Evolutionary conservation across 2,113 vertebrate species (phyloP).

Genomic region (Petaurus breviceps): DNA sequence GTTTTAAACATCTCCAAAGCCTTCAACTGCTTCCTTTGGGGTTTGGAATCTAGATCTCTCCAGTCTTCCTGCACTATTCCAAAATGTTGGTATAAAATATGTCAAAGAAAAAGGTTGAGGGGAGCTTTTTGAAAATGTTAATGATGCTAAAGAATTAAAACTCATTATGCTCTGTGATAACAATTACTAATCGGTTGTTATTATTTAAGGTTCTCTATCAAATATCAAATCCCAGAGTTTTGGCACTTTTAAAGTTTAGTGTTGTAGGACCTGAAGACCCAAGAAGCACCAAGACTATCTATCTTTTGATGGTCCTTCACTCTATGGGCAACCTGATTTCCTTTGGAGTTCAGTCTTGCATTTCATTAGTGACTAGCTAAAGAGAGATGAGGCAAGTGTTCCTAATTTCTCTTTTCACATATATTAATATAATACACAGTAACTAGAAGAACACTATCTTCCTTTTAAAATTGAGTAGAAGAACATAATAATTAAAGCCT

Average conservation of each 20-base stretch:
- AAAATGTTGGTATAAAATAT: conserved; percentile 1
- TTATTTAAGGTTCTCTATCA: conserved; percentile 26
- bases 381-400: conserved; percentile 84
- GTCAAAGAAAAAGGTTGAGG: not conserved
- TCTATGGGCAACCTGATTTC: not conserved
- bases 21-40: not conserved
- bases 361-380: conserved; percentile 56
- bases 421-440: conserved; percentile 52
- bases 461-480: conserved; percentile 23
- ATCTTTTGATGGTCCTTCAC: not conserved
- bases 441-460: conserved; percentile 1
- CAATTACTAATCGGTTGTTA: not conserved
- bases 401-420: conserved; percentile 56
- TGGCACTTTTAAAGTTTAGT: not conserved
- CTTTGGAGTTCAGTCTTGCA: conserved; percentile 50
- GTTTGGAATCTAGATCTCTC: not conserved
- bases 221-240: not conserved
- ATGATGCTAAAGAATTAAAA: conserved; percentile 5
- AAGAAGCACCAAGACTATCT: not conserved
- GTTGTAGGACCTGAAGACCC: not conserved
- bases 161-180: not conserved
- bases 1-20: not conserved
- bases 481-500: conserved; percentile 17
- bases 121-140: conserved; percentile 6
- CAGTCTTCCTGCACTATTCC: conserved; percentile 26